Percentiles rank a stretch among this genome's conserved stretches.
phyloP scores from a whole-genome alignment of 2,797 vertebrate species.

The Sparidentex hasta region DNA sequence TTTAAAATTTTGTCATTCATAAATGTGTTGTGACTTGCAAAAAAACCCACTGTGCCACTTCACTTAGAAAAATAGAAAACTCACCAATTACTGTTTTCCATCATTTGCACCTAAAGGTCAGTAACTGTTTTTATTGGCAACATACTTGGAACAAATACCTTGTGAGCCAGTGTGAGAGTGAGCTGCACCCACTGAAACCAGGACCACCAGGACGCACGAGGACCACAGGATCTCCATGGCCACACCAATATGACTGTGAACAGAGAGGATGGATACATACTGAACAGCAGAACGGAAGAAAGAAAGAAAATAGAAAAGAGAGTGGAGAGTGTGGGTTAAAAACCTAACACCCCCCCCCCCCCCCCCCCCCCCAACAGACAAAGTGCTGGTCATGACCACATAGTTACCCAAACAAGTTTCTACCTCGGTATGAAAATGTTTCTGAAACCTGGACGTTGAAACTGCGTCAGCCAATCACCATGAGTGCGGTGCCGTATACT shows the following conservation, averaged over 20 bases:
- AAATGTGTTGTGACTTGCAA: background rate
- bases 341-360: background rate
- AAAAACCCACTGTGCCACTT: background rate
- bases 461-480: background rate
- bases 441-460: conserved; percentile 16
- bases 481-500: background rate
- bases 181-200: conserved; percentile 23
- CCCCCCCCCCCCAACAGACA: background rate
- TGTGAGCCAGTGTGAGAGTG: conserved; percentile 8
- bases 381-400: background rate
- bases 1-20: background rate
- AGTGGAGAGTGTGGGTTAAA: background rate
- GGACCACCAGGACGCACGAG: conserved; percentile 28
- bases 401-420: background rate
- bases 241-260: conserved; percentile 9
- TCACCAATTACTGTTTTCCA: background rate
- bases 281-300: background rate
- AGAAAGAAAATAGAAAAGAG: too few species aligned
- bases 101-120: background rate
- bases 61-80: background rate
- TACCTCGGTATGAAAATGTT: background rate
- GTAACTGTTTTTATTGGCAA: background rate
- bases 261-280: background rate
- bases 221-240: conserved; percentile 39
- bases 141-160: conserved; percentile 33